phyloP scores from a whole-genome alignment of 1,140 invertebrate genomes.

The Drosophila erecta region DNA sequence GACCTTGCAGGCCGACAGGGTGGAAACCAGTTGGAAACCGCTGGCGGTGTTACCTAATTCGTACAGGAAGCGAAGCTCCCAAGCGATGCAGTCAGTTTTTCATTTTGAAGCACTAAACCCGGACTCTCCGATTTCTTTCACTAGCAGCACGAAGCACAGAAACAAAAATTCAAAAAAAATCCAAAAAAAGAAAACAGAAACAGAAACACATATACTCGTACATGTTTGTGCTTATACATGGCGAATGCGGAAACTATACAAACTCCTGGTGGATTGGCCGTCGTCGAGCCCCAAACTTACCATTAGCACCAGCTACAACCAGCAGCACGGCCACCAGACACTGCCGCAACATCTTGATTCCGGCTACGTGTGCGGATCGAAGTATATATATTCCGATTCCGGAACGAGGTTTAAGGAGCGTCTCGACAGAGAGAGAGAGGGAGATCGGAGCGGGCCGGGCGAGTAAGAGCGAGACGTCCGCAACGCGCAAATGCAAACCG shows the following conservation, averaged over 20 bases:
- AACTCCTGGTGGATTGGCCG: neutral
- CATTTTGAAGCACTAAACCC: slow-evolving; percentile 4
- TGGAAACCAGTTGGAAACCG: slow-evolving; percentile 60
- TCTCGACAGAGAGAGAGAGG: no score
- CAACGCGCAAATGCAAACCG: slow-evolving; percentile 79
- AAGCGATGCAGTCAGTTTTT: slow-evolving; percentile 4
- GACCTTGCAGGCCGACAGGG: slow-evolving; percentile 55
- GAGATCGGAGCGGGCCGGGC: slow-evolving; percentile 7
- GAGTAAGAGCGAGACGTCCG: slow-evolving; percentile 56
- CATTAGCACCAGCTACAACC: slow-evolving; percentile 43
- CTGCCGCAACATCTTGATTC: slow-evolving; percentile 65
- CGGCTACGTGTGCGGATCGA: slow-evolving; percentile 12
- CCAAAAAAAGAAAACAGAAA: no score
- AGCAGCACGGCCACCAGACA: slow-evolving; percentile 59
- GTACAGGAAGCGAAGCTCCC: slow-evolving; percentile 27
- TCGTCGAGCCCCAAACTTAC: slow-evolving; percentile 45
- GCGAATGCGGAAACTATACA: slow-evolving; percentile 50
- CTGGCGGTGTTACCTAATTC: slow-evolving; percentile 73
- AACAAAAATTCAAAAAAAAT: slow-evolving; percentile 35
- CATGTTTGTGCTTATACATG: neutral
- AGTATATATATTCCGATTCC: slow-evolving; percentile 23
- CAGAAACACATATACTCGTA: neutral
- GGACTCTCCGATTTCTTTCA: slow-evolving; percentile 26
- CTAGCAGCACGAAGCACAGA: slow-evolving; percentile 28
- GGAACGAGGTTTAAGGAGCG: slow-evolving; percentile 4